Evolutionary conservation across 2,888 invertebrate species (phyloP), one percentile per base, ranked within the genome.

Genomic region (Erebia epiphron): DNA sequence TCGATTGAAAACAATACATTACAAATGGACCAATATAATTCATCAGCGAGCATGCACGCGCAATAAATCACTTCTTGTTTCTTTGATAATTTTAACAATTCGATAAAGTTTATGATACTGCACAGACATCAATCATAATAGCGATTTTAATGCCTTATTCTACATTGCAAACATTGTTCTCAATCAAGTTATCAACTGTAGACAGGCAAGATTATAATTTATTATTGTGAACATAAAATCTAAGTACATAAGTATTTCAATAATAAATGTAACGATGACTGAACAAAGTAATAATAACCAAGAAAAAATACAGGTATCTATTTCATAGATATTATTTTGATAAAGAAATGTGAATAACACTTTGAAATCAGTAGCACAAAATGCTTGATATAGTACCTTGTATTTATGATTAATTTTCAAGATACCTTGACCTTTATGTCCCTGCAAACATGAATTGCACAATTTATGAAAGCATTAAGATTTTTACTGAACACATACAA

Each of bases 1-100:
- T 56, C 52, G 54, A 64, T 68, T 69, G 65, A n/a, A 70, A 72
- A 73, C 70, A 73, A 64, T 67, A 46, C 71, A 70, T 71, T 65
- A 62, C 62, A 61, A 61, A 46, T 67, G 68, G 68, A 69, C 50
- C 57, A 61, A 69, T 57, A 43, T 57, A 43, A 65, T 60, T 49
- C 65, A 66, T 49, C 49, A 64, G 18, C 70, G 50, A 41, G 21
- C 65, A 64, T 57, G 35, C 41, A 69, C 35, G 54, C 61, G 71
- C 43, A 49, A 18, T 62, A 62, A 68, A 71, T 68, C 50, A 65
- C 50, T 21, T 56, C 21, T 56, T 52, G 13, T 21, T 56, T 56
- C 16, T 46, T n/a, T 41, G 50, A 52, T 57, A 68, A 46, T 21
- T 35, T 56, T 14, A 64, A 69, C 41, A 14, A 16, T 52, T 63